These are phyloP conservation scores for Drosophila grimshawi DNA, from an alignment of 1,140 invertebrate genomes.

Conservation along the genomic window DNA sequence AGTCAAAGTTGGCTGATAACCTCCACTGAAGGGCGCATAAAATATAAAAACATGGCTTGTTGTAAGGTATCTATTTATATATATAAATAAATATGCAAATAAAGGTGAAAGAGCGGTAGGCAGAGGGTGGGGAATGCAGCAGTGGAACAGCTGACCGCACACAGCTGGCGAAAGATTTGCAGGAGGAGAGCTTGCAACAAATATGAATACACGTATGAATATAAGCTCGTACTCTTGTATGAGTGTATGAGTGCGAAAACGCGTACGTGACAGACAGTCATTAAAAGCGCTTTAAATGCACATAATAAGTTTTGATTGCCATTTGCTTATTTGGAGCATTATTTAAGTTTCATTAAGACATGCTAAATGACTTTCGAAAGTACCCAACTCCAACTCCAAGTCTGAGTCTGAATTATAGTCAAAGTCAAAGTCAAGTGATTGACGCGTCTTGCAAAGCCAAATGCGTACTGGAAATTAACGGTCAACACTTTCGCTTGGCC, in stretches of 20 bases:
- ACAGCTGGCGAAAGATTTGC: slow-evolving; percentile 17
- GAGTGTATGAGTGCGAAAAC: background rate
- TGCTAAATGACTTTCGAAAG: slow-evolving; percentile 80
- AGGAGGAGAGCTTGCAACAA: slow-evolving; percentile 17
- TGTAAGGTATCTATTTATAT: slow-evolving; percentile 16
- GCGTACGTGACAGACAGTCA: slow-evolving; percentile 50
- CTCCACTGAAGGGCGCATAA: slow-evolving; percentile 64
- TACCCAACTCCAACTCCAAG: slow-evolving; percentile 21
- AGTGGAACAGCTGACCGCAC: slow-evolving; percentile 32
- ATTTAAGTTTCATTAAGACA: slow-evolving; percentile 81
- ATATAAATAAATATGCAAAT: background rate
- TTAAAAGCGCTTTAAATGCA: slow-evolving; percentile 66
- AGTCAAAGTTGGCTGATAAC: slow-evolving; percentile 45
- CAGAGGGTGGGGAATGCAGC: background rate
- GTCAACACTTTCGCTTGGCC: slow-evolving; percentile 71
- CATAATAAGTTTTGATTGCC: slow-evolving; percentile 74
- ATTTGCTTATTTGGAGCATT: slow-evolving; percentile 79
- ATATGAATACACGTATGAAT: background rate
- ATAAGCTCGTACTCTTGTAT: background rate
- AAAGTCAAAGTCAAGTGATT: slow-evolving; percentile 56
- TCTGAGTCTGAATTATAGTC: slow-evolving; percentile 15
- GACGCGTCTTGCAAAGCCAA: slow-evolving; percentile 64
- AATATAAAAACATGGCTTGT: slow-evolving; percentile 18
- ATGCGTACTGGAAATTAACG: slow-evolving; percentile 73
- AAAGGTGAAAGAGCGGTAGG: background rate